Evolutionary conservation across 2,113 vertebrate genomes (phyloP), one percentile per base, ranked within the genome.

Genomic region (Sialia sialis): DNA sequence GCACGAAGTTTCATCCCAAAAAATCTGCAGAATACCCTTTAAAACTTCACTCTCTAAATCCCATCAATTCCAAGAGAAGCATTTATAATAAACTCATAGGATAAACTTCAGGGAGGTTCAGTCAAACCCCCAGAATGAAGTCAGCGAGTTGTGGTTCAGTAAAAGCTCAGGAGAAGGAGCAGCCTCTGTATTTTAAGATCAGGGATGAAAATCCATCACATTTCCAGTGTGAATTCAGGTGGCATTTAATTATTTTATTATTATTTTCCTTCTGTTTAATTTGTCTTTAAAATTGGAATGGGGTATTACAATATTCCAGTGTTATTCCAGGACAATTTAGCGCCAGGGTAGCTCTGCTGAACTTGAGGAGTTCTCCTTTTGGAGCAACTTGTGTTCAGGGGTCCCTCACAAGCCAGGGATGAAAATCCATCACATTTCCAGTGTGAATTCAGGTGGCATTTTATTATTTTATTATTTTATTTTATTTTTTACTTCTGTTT

Each of bases 251-350:
- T 56, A 14, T 25, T 85, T 89, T 38, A 27, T 59, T 34, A 3
- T 0, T 21, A 1, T 76, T 90, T 81, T 81, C 41, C 36, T 85
- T 63, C n/a, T 52, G 10, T 46, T 84, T 56, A 11, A 3, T 79
- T 76, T 16, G 29, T 36, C 66, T 79, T 68, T 23, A 26, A 76
- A 77, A 56, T 41, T 0, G 2, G 59, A 82, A 44, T 0, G 11
- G 23, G n/a, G n/a, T 15, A 4, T 52, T 23, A 11, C 0, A 18
- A 11, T 14, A 12, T 76, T 69, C 43, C 43, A 2, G 80, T 5
- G 2, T 49, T 49, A 19, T 15, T 72, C 84, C 86, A 36, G 74
- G 43, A 14, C 13, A 4, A 10, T n/a, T 79, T 16, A 60, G 51
- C 23, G 48, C 29, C 52, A 21, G 10, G 9, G 21, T 10, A 29